phyloP scores from a whole-genome alignment of 2,797 vertebrate species.

The Chanos chanos region DNA sequence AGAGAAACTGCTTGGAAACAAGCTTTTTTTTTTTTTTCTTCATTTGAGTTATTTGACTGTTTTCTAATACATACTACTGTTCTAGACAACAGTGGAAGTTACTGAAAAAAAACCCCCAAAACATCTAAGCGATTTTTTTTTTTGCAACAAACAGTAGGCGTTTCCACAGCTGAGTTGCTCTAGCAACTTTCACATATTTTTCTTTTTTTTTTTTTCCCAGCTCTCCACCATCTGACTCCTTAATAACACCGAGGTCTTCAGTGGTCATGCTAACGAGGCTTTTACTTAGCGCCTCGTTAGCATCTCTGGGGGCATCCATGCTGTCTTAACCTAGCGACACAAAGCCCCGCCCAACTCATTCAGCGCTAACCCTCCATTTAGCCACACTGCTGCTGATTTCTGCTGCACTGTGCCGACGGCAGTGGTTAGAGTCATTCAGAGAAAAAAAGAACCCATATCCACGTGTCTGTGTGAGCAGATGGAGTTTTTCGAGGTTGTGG shows the following conservation, averaged over 20 bases:
- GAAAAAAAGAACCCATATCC: too few species aligned
- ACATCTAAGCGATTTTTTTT: too few species aligned
- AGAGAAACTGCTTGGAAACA: too few species aligned
- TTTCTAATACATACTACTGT: too few species aligned
- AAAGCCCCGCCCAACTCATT: constrained; percentile 43
- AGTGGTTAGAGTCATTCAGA: too few species aligned
- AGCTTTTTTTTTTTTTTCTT: too few species aligned
- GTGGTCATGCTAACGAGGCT: constrained; percentile 61
- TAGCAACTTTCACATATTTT: not conserved
- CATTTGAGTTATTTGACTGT: too few species aligned
- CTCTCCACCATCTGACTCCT: constrained; percentile 8
- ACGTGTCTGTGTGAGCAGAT: constrained; percentile 48
- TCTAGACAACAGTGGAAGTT: too few species aligned
- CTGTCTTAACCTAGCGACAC: constrained; percentile 28
- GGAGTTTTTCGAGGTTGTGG: constrained; percentile 48
- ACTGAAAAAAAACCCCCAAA: too few species aligned
- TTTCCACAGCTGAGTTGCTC: too few species aligned
- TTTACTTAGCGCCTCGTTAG: constrained; percentile 62
- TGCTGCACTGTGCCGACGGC: too few species aligned
- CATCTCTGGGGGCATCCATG: constrained; percentile 49
- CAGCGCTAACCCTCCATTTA: constrained; percentile 21
- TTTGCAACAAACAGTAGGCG: too few species aligned
- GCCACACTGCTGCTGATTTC: not conserved
- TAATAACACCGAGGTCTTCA: constrained; percentile 63
- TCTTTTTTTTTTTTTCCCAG: not conserved